Evolutionary conservation across 2,797 vertebrate genomes (phyloP).

Genomic region (Champsocephalus esox): DNA sequence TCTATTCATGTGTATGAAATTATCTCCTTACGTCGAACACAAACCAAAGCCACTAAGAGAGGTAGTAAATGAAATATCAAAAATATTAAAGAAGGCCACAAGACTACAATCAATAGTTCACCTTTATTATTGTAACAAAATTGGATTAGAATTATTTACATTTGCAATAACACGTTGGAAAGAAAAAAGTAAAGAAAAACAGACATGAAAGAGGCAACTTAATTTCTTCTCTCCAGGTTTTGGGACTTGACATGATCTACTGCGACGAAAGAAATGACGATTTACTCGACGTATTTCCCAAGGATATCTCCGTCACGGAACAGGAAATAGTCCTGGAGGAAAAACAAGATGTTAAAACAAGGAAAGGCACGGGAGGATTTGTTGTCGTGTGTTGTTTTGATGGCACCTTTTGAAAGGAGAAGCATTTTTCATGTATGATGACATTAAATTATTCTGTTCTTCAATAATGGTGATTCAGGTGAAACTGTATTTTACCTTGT

Average conservation of each 20-base stretch:
- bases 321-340: slow-evolving; percentile 94
- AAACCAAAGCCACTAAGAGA: no score
- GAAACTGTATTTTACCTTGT: slow-evolving; percentile 86
- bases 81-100: background rate
- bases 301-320: slow-evolving; percentile 98
- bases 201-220: slow-evolving; percentile 59
- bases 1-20: background rate
- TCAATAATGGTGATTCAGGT: fast-evolving
- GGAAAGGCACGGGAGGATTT: background rate
- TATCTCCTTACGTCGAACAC: background rate
- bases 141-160: slow-evolving; percentile 87
- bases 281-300: slow-evolving; percentile 94
- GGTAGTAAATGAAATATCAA: background rate
- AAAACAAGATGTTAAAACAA: slow-evolving; percentile 1
- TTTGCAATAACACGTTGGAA: slow-evolving; percentile 71
- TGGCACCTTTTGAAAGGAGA: no score
- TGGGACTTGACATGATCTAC: slow-evolving; percentile 29
- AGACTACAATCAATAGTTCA: slow-evolving; percentile 48
- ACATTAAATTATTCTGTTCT: no score
- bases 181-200: slow-evolving; percentile 55
- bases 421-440: no score
- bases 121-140: slow-evolving; percentile 88
- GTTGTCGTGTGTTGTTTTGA: no score
- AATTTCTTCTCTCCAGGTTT: slow-evolving; percentile 55
- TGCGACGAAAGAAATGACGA: slow-evolving; percentile 6